These are phyloP conservation scores for Cyprinodon brontotheroides DNA, from an alignment of 2,113 vertebrate species.

Conservation along the genomic window DNA sequence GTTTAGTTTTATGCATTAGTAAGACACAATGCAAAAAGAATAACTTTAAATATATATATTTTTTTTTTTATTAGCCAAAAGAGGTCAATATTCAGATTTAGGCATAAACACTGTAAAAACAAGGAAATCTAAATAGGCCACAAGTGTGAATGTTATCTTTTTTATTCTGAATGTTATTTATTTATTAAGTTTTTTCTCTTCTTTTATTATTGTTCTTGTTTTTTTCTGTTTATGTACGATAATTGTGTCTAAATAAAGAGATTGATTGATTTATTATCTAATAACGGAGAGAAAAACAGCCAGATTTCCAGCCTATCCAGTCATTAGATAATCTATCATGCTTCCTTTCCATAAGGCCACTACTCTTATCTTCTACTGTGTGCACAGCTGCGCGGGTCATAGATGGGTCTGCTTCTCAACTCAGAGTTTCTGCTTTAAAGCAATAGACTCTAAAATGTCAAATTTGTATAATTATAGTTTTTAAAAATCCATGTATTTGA, in stretches of 20 bases:
- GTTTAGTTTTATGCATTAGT: no score
- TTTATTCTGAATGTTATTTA: no score
- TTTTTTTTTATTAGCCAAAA: no score
- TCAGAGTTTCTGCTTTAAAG: neutral
- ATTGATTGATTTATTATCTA: neutral
- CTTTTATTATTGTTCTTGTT: no score
- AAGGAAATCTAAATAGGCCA: neutral
- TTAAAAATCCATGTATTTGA: neutral
- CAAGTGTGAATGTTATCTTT: no score
- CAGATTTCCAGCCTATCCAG: neutral
- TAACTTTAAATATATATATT: no score
- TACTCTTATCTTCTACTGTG: neutral
- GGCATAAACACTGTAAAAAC: neutral
- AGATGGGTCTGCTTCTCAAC: neutral
- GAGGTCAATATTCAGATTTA: no score
- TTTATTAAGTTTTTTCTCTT: no score
- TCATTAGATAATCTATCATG: neutral
- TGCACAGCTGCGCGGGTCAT: neutral
- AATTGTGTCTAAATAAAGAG: no score
- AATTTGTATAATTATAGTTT: neutral
- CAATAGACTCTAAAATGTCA: neutral
- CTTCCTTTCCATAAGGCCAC: neutral
- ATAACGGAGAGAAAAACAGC: neutral
- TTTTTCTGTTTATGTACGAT: no score
- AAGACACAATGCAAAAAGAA: no score